A percentile compares a stretch with the other conserved stretches of the same genome.
Conservation (phyloP, 2,797 vertebrate genomes). For the Darevskia mixta region DNA sequence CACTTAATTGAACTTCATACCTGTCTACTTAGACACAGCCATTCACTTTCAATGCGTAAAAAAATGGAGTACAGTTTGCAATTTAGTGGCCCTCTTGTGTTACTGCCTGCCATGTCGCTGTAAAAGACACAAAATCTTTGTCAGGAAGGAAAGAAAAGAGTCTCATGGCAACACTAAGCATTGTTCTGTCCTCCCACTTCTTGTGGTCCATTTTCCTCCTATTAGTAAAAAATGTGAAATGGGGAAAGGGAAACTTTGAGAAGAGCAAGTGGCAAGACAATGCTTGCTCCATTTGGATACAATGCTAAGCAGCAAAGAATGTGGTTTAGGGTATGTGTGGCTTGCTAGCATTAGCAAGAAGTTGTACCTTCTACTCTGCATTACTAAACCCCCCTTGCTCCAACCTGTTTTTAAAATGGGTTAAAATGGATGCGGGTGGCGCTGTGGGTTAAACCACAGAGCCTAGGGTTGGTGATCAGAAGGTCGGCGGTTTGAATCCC, state of each 20-base stretch:
- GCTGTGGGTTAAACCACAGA: no score
- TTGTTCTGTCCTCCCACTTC: not conserved
- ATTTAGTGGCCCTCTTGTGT: not conserved
- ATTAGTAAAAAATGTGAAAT: not conserved
- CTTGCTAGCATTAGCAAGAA: no score
- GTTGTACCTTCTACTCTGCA: not conserved
- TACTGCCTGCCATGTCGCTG: not conserved
- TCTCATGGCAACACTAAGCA: not conserved
- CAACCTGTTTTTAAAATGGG: not conserved
- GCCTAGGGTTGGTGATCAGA: no score
- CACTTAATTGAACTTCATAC: not conserved
- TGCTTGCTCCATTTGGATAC: not conserved
- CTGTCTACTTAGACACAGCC: not conserved
- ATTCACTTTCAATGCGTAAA: constrained; percentile 2
- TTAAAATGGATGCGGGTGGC: no score
- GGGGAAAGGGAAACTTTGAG: not conserved
- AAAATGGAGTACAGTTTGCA: not conserved
- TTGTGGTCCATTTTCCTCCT: not conserved
- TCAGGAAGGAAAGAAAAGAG: not conserved
- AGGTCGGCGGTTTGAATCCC: no score
- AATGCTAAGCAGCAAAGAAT: no score
- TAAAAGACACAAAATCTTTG: not conserved
- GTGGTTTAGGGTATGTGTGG: no score
- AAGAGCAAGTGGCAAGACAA: not conserved
- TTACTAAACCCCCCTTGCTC: not conserved